Evolutionary conservation across 2,888 invertebrate species (phyloP), one percentile per base, ranked within the genome.

Genomic region (Dichetophora obliterata): DNA sequence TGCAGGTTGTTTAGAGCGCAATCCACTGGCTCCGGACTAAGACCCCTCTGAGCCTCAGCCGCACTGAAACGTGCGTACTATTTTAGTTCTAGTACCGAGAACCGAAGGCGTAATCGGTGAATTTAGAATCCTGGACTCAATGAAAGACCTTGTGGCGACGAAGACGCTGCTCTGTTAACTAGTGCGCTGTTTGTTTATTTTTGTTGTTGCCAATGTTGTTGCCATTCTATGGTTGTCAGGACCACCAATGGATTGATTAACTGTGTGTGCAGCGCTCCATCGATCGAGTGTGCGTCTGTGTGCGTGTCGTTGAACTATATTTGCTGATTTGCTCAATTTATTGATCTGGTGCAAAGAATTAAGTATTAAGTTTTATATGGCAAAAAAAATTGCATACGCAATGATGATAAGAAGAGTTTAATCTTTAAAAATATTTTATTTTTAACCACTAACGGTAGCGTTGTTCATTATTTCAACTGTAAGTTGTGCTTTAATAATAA

Each of bases 201-300:
- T 54, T 48, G 59, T 72, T 71, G 63, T 61, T 70, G 63, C 71
- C 34, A 19, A 34, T 76, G n/a, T 66, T 77, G 54, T 75, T 77
- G 27, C 50, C 27, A 71, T 65, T 14, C 43, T 27, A 8, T 63
- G 57, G n/a, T 61, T 50, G 57, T 34, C 68, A 24, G 57, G 75
- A 75, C 75, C 75, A 75, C 75, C 75, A 75, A 59, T 59, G 69
- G 75, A 69, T 75, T 75, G 75, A 75, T 75, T 75, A 75, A 75
- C 57, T 59, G 75, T 37, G 50, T 52, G 63, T 16, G 37, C 71
- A 50, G 37, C 71, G 27, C 24, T 5, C 68, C 19, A 43, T 14
- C 11, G 11, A 31, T 11, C 11, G 66, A 16, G 43, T 65, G 63
- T 63, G 8, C 9, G 24, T 63, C 27, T 0, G 63, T 63, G 63